Evolutionary conservation across 2,888 invertebrate genomes (phyloP).

Genomic region (Amphipoea oculea): DNA sequence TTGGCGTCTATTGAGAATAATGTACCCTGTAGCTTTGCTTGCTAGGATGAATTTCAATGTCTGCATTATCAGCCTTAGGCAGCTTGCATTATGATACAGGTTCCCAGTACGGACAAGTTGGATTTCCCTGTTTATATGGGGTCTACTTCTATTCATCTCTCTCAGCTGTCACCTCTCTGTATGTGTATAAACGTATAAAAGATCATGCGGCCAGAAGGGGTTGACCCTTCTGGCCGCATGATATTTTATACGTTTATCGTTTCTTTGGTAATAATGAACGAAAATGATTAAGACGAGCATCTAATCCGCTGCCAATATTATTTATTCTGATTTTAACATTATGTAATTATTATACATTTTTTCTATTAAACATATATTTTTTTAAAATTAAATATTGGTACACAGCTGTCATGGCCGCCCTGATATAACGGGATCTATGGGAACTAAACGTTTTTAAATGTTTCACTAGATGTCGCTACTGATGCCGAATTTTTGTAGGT

Average conservation of each 20-base stretch:
- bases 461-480: constrained; percentile 38
- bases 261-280: background rate
- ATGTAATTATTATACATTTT: background rate
- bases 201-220: too few relatives aligned
- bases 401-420: background rate
- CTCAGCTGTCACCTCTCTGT: background rate
- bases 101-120: background rate
- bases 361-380: background rate
- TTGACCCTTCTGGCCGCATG: background rate
- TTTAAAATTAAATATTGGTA: background rate
- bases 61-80: background rate
- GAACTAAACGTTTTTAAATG: background rate
- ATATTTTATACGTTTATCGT: background rate
- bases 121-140: background rate
- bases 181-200: too few relatives aligned
- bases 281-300: background rate
- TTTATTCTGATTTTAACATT: background rate
- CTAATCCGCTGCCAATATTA: background rate
- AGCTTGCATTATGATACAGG: background rate
- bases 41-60: background rate
- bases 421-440: constrained; percentile 31
- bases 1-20: background rate
- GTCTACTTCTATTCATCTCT: background rate
- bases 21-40: background rate
- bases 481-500: background rate